These are phyloP conservation scores for Kradibia gibbosae DNA, from an alignment of 1,140 invertebrate genomes.

Conservation along the genomic window DNA sequence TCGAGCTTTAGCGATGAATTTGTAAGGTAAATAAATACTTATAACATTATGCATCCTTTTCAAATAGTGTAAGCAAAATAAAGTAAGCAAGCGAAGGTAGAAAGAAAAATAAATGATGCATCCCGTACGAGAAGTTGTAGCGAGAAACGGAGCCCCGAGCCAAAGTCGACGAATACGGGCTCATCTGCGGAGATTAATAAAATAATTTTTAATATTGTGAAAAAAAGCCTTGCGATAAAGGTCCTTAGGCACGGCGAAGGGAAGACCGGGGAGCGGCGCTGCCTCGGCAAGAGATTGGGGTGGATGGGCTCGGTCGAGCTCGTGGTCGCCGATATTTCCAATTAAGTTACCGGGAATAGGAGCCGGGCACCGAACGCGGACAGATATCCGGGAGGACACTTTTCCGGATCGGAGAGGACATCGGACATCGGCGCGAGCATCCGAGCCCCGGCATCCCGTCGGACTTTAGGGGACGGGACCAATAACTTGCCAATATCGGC, in stretches of 20 bases:
- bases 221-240: slow-evolving; percentile 1
- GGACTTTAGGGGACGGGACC: slow-evolving; percentile 55
- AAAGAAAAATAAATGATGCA: no score
- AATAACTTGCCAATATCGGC: slow-evolving; percentile 73
- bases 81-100: no score
- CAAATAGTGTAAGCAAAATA: no score
- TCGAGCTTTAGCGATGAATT: no score
- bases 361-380: background rate
- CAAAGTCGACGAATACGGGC: background rate
- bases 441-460: slow-evolving; percentile 47
- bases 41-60: no score
- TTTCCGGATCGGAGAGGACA: slow-evolving; percentile 57
- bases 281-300: background rate
- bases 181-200: background rate
- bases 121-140: no score
- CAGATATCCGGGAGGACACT: slow-evolving; percentile 55
- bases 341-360: slow-evolving; percentile 59
- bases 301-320: slow-evolving; percentile 3
- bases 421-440: slow-evolving; percentile 27
- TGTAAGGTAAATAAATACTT: no score
- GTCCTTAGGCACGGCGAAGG: slow-evolving; percentile 6
- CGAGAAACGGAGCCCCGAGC: no score
- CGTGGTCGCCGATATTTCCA: slow-evolving; percentile 59
- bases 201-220: background rate
- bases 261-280: slow-evolving; percentile 8